These are phyloP conservation scores for Lipotes vexillifer DNA, from an alignment of 2,113 vertebrate genomes.

Conservation along the genomic window DNA sequence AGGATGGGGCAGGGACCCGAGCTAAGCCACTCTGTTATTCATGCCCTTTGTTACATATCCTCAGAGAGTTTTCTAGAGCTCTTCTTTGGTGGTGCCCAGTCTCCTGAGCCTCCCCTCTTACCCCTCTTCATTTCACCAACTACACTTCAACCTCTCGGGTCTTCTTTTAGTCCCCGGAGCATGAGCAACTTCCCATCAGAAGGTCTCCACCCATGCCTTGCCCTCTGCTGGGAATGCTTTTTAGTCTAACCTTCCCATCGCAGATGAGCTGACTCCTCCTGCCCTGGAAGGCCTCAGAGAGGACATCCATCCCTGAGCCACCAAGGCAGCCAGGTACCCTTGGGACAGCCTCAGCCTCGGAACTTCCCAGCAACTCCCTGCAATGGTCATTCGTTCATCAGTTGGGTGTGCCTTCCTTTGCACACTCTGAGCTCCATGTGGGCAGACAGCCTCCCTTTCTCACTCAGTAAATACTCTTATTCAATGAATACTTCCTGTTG, in stretches of 20 bases:
- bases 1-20: background rate
- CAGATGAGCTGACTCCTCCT: background rate
- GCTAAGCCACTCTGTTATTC: too few relatives aligned
- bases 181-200: background rate
- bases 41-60: accelerated
- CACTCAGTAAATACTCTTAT: background rate
- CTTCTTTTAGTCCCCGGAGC: background rate
- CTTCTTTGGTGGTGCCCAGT: background rate
- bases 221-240: background rate
- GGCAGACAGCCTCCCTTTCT: background rate
- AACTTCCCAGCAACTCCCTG: background rate
- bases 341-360: background rate
- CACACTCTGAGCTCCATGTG: accelerated
- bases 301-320: background rate
- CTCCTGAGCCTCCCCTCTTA: background rate
- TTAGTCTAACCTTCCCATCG: background rate
- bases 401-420: background rate
- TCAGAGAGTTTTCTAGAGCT: background rate
- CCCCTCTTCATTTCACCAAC: background rate
- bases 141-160: too few relatives aligned
- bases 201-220: background rate
- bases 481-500: background rate
- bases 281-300: background rate
- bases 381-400: accelerated
- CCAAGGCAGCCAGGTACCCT: background rate